Base-by-base conservation (phyloP, 2,888 invertebrate species). In the Tuberolachnus salignus region DNA sequence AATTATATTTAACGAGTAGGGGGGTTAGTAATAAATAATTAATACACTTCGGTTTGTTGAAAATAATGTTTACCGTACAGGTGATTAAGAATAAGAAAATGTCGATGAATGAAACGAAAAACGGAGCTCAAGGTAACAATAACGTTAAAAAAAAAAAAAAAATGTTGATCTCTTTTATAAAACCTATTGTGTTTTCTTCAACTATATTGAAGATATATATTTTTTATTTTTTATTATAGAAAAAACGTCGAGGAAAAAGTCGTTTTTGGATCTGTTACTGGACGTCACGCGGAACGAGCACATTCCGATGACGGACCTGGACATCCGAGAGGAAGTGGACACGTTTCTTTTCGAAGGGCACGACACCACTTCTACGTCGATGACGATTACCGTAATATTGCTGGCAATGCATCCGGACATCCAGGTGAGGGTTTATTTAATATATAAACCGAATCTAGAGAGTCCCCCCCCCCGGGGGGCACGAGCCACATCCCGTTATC, bases 311-410 rank as follows among this genome's bases (percentile, higher is more conserved):
- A 81, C 82, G 1, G 81, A 82, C 42, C n/a, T 57, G 21, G 83
- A 82, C 59, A 83, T 83, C 11, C 55, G 81, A 72, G 82, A 83
- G 78, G 83, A 83, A 80, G 83, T 83, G 2, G 82, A 83, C 23
- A 83, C 83, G 16, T 83, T 83, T 34, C 82, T 83, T 80, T 83
- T 83, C 63, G 83, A 82, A 55, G 88, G 88, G 2, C 88, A 89
- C 82, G 89, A 89, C 82, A 89, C 89, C 11, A 88, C 88, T 1
- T 86, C 88, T 0, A 86, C 88, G 44, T 87, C 86, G 13, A 61
- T 82, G 46, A 6, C 85, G 86, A 89, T 88, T 87, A 85, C 86
- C 6, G 82, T 87, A 16, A 87, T 87, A 82, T 83, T 88, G 78
- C 84, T 89, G 49, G 88, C 87, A 2, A 83, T 84, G 34, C 83